phyloP scores from a whole-genome alignment of 1,140 invertebrate genomes.

The Aphelenchoides fujianensis region DNA sequence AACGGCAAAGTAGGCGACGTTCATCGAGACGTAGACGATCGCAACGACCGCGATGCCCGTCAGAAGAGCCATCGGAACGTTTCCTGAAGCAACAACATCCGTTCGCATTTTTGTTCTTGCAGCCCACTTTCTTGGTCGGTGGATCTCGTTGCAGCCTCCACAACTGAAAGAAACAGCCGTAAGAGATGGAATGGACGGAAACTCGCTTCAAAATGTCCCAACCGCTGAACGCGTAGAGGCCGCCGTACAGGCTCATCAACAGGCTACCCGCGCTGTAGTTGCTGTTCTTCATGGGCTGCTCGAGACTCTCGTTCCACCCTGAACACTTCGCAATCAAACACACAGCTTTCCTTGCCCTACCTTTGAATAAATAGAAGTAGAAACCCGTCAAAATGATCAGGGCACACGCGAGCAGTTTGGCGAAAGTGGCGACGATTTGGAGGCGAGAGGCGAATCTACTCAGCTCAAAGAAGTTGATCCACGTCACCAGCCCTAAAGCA shows the following conservation, averaged over 20 bases:
- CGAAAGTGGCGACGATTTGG: conserved; percentile 58
- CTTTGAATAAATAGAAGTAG: conserved; percentile 57
- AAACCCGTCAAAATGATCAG: conserved; percentile 59
- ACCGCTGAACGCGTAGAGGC: conserved; percentile 59
- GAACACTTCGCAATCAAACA: conserved; percentile 16
- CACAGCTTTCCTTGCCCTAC: conserved; percentile 27
- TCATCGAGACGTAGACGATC: conserved; percentile 65
- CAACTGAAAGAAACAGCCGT: conserved; percentile 53
- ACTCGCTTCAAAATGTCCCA: conserved; percentile 62
- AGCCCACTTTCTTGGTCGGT: conserved; percentile 48
- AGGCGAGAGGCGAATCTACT: conserved; percentile 59
- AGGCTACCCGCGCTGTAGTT: conserved; percentile 50
- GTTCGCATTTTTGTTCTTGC: conserved; percentile 25
- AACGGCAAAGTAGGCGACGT: conserved; percentile 66
- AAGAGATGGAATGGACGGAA: too few relatives aligned
- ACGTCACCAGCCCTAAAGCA: conserved; percentile 57
- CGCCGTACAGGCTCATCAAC: conserved; percentile 57
- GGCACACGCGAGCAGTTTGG: conserved; percentile 55
- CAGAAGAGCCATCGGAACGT: conserved; percentile 66
- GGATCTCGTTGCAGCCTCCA: conserved; percentile 53
- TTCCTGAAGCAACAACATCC: conserved; percentile 55
- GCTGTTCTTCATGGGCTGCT: conserved; percentile 55
- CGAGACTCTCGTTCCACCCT: conserved; percentile 52
- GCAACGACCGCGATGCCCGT: conserved; percentile 65
- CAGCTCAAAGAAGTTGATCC: conserved; percentile 61